Conservation (phyloP, 2,113 vertebrate genomes). For the Pseudolaguvia tuberculata region DNA sequence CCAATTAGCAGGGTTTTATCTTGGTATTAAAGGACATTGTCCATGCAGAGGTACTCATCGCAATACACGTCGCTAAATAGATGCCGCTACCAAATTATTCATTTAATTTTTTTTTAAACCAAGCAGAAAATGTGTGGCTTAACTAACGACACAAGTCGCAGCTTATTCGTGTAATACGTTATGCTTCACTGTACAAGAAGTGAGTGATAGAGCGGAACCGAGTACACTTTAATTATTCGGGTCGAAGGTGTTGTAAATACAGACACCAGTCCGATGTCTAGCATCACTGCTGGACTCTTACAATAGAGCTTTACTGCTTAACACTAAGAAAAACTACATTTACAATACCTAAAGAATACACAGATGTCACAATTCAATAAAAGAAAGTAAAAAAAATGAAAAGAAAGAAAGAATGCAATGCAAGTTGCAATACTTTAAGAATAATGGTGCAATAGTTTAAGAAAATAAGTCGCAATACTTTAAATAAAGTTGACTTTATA, state of each 20-base stretch:
- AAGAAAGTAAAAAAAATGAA: too few relatives aligned
- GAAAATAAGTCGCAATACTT: not conserved
- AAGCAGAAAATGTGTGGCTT: not conserved
- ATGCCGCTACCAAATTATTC: constrained; percentile 1
- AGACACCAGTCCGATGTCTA: not conserved
- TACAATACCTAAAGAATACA: too few relatives aligned
- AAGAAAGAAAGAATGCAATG: too few relatives aligned
- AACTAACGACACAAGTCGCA: not conserved
- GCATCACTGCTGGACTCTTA: too few relatives aligned
- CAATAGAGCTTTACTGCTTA: too few relatives aligned
- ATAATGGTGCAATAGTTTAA: too few relatives aligned
- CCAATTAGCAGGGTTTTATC: constrained; percentile 26
- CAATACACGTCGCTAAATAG: constrained; percentile 8
- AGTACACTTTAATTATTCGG: not conserved
- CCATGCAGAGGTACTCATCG: constrained; percentile 9
- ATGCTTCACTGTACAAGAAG: constrained; percentile 15
- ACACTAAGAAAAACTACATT: not conserved
- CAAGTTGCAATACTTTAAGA: too few relatives aligned
- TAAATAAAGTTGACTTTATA: not conserved
- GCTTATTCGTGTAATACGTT: constrained; percentile 1
- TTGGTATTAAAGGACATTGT: not conserved
- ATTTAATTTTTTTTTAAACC: constrained; percentile 25
- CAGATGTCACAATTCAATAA: too few relatives aligned
- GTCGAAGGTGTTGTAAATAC: not conserved
- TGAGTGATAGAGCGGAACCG: too few relatives aligned